These are phyloP conservation scores for Lissonota sp. DNA, from an alignment of 2,888 invertebrate genomes.

Conservation along the genomic window DNA sequence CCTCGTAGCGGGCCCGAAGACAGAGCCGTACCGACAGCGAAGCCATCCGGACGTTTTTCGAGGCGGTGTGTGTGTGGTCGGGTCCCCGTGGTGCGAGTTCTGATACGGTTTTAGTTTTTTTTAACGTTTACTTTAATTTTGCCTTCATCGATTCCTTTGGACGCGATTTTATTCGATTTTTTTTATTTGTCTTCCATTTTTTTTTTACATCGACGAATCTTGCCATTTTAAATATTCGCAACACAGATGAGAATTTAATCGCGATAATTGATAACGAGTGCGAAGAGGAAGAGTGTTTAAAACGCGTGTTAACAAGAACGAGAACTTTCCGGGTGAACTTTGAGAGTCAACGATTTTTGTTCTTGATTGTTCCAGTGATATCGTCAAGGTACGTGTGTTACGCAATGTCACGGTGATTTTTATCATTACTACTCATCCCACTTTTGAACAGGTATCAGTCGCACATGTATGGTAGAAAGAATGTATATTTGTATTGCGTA, in stretches of 20 bases:
- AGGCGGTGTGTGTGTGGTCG: slow-evolving; percentile 74
- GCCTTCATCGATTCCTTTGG: background rate
- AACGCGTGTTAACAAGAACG: slow-evolving; percentile 47
- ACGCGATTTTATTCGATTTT: no score
- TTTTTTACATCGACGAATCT: background rate
- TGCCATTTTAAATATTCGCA: background rate
- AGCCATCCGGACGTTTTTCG: slow-evolving; percentile 78
- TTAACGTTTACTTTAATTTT: background rate
- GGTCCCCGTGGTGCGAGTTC: slow-evolving; percentile 61
- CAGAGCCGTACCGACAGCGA: slow-evolving; percentile 83
- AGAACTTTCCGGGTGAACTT: slow-evolving; percentile 65
- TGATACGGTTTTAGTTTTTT: slow-evolving; percentile 20
- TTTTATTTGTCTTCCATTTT: slow-evolving; percentile 30
- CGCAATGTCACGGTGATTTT: slow-evolving; percentile 48
- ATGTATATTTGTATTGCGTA: slow-evolving; percentile 13
- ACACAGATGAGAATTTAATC: background rate
- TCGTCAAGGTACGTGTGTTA: slow-evolving; percentile 73
- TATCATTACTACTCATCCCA: slow-evolving; percentile 2
- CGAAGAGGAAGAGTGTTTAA: slow-evolving; percentile 51
- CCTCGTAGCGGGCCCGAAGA: slow-evolving; percentile 80
- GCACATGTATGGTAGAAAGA: slow-evolving; percentile 4
- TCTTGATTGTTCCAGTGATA: slow-evolving; percentile 69
- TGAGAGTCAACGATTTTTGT: slow-evolving; percentile 54
- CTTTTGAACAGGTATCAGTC: background rate
- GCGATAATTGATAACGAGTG: slow-evolving; percentile 37